Evolutionary conservation across 2,888 invertebrate species (phyloP).

Genomic region (Drosophila yooni): DNA sequence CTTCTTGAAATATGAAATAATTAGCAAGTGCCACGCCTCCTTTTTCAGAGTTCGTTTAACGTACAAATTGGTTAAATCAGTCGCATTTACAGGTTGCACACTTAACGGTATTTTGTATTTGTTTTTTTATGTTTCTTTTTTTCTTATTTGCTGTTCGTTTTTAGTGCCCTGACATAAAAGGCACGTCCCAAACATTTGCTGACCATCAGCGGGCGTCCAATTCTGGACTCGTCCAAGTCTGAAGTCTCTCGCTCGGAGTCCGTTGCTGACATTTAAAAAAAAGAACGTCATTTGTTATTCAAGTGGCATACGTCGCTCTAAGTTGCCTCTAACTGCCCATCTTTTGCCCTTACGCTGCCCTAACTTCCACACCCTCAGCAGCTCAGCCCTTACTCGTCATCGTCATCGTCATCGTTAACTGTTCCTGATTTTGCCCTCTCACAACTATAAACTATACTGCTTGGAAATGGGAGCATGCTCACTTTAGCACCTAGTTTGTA

Average conservation of each 20-base stretch:
- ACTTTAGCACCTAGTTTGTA: background rate
- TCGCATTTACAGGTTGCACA: conserved; percentile 65
- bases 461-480: fast-evolving
- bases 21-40: conserved; percentile 28
- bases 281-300: conserved; percentile 77
- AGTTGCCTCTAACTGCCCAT: conserved; percentile 75
- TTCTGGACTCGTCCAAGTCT: conserved; percentile 25
- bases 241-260: conserved; percentile 25
- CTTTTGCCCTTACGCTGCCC: conserved; percentile 37
- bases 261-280: conserved; percentile 76
- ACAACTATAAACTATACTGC: conserved; percentile 7
- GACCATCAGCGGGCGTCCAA: conserved; percentile 60
- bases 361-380: conserved; percentile 7
- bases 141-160: conserved; percentile 17
- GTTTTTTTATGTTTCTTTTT: background rate
- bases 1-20: conserved; percentile 47
- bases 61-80: conserved; percentile 74
- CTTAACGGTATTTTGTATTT: conserved; percentile 62
- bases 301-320: conserved; percentile 82
- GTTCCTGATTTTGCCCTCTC: conserved; percentile 30
- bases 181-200: conserved; percentile 77
- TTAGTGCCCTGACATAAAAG: conserved; percentile 49
- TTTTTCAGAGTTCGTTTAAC: conserved; percentile 8
- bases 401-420: conserved; percentile 50
- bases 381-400: conserved; percentile 40